Percentiles rank a stretch among this genome's conserved stretches.
These are phyloP conservation scores for Gallinago media DNA, from an alignment of 2,113 vertebrate species.

Conservation along the genomic window DNA sequence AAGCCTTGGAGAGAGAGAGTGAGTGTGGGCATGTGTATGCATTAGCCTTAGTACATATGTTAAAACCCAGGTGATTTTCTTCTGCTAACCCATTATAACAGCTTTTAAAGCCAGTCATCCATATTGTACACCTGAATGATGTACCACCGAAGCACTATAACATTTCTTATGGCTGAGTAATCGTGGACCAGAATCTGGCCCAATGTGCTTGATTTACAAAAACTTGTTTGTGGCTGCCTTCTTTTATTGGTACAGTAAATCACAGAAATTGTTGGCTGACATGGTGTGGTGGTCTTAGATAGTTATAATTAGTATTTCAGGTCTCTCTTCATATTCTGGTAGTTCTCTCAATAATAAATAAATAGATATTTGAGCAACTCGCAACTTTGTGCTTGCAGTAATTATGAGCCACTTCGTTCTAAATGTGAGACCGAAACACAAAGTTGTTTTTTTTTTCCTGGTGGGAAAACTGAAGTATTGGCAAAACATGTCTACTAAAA, in stretches of 20 bases:
- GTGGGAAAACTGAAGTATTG: neutral
- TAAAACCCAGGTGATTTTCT: neutral
- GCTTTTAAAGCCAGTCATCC: neutral
- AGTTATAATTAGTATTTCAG: neutral
- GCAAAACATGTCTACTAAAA: neutral
- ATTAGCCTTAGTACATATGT: neutral
- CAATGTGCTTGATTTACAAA: neutral
- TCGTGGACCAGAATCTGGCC: neutral
- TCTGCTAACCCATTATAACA: neutral
- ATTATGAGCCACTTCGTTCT: neutral
- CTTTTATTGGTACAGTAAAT: neutral
- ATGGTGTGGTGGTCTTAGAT: neutral
- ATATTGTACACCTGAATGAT: neutral
- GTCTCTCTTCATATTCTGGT: neutral
- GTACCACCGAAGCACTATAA: neutral
- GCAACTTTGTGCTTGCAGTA: neutral
- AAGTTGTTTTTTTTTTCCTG: neutral
- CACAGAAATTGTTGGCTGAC: neutral
- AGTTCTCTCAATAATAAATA: neutral
- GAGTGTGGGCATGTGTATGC: neutral
- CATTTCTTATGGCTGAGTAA: neutral
- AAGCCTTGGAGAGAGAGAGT: rapidly evolving
- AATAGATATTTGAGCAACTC: neutral
- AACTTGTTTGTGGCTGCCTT: neutral
- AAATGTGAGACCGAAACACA: rapidly evolving